Evolutionary conservation across 2,113 vertebrate species (phyloP).

Genomic region (Odontophorus gujanensis): DNA sequence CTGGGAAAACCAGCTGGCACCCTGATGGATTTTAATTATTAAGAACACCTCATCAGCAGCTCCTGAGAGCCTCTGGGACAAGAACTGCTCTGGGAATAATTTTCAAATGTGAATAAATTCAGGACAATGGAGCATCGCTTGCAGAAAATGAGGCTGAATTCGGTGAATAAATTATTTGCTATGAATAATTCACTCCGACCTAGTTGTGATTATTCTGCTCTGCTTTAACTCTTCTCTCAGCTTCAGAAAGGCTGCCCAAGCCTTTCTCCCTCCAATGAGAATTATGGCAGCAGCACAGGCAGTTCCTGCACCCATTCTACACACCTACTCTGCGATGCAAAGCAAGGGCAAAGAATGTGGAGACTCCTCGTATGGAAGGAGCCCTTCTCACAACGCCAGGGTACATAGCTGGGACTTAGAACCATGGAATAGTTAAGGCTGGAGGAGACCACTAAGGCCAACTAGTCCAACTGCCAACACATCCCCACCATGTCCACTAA

Average conservation of each 20-base stretch:
- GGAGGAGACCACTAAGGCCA: too few relatives aligned
- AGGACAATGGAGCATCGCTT: not conserved
- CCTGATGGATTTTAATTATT: not conserved
- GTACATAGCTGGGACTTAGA: too few relatives aligned
- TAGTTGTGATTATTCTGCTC: constrained; percentile 1
- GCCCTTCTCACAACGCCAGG: not conserved
- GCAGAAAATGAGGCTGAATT: not conserved
- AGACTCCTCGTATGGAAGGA: too few relatives aligned
- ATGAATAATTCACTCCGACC: constrained; percentile 62
- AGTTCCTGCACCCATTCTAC: not conserved
- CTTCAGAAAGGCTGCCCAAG: not conserved
- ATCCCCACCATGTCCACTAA: too few relatives aligned
- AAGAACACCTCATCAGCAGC: not conserved
- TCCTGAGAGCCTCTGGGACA: not conserved
- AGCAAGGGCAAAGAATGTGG: accelerated
- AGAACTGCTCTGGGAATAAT: not conserved
- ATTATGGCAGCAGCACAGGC: accelerated
- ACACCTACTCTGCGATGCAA: not conserved
- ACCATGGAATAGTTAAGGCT: too few relatives aligned
- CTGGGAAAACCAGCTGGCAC: not conserved
- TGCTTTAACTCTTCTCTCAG: constrained; percentile 16
- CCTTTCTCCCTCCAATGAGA: not conserved
- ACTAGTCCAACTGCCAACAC: too few relatives aligned
- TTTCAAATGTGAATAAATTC: not conserved
- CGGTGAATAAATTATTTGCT: constrained; percentile 52